Evolutionary conservation across 2,888 invertebrate species (phyloP), one percentile per base, ranked within the genome.

Genomic region (Agriopis marginaria): DNA sequence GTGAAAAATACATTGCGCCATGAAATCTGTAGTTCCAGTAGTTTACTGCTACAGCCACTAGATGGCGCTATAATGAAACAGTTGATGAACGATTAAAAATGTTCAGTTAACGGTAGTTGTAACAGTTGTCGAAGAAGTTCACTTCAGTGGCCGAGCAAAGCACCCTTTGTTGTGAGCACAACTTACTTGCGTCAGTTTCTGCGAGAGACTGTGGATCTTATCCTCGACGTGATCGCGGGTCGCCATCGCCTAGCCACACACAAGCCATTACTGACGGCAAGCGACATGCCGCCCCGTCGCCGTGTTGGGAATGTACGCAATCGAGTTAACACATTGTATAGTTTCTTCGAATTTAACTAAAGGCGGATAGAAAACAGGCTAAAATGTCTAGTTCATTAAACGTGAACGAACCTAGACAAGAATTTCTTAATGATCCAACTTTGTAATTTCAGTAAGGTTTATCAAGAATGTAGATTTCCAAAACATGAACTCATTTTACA

Each of bases 101-200:
- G 23, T 58, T 14, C 23, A 44, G n/a, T 49, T 23, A 56, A 50
- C 63, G 10, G 55, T 50, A 56, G 40, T 23, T 64, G 6, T 32
- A 58, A 47, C 39, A 39, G 47, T 49, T 32, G 45, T n/a, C 47
- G n/a, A 12, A 39, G 39, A n/a, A 14, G 55, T 56, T 54, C 9
- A 7, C 44, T 53, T 44, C 14, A 42, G 12, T 23, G 39, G 5
- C 55, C 83, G 86, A 87, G 83, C 89, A 87, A 82, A 85, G 79
- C 77, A 75, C 75, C 76, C 77, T 45, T 62, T 56, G 66, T 71
- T 65, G 78, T 82, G 86, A 82, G 82, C 81, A 83, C 84, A 82
- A 96, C 96, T 96, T 96, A 96, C 96, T 95, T 96, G 96, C 91
- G 95, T 94, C 88, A 96, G 94, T 93, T 96, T 96, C 95, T 96